phyloP scores from a whole-genome alignment of 2,113 vertebrate genomes.

The Plecotus auritus region DNA sequence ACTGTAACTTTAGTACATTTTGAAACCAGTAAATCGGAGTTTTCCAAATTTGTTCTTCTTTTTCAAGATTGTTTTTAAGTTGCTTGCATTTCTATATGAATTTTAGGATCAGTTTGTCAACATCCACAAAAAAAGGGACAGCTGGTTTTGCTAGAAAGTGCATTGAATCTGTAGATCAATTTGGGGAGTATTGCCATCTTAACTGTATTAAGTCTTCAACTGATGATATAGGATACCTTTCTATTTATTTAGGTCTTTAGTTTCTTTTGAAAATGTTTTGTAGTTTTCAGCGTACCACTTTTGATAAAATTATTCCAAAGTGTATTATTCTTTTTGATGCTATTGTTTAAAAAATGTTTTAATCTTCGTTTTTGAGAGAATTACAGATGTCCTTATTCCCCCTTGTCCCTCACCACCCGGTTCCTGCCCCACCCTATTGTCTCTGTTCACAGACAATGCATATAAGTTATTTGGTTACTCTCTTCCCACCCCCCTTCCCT shows the following conservation, averaged over 20 bases:
- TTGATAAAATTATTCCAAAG: not conserved
- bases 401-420: too few relatives aligned
- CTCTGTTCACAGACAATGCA: too few relatives aligned
- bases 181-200: not conserved
- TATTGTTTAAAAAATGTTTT: not conserved
- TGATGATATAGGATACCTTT: not conserved
- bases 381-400: too few relatives aligned
- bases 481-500: too few relatives aligned
- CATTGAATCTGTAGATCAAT: not conserved
- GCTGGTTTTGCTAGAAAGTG: not conserved
- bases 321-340: not conserved
- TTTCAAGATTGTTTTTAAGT: not conserved
- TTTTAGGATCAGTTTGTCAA: not conserved
- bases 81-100: not conserved
- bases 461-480: too few relatives aligned
- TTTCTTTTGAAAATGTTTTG: not conserved
- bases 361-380: too few relatives aligned
- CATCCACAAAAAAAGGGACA: not conserved
- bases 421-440: too few relatives aligned
- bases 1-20: not conserved
- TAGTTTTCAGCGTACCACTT: not conserved
- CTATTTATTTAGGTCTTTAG: not conserved
- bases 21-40: not conserved
- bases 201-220: not conserved
- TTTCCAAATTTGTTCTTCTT: not conserved